Conservation (phyloP, 2,113 vertebrate species). For the Odontesthes bonariensis region DNA sequence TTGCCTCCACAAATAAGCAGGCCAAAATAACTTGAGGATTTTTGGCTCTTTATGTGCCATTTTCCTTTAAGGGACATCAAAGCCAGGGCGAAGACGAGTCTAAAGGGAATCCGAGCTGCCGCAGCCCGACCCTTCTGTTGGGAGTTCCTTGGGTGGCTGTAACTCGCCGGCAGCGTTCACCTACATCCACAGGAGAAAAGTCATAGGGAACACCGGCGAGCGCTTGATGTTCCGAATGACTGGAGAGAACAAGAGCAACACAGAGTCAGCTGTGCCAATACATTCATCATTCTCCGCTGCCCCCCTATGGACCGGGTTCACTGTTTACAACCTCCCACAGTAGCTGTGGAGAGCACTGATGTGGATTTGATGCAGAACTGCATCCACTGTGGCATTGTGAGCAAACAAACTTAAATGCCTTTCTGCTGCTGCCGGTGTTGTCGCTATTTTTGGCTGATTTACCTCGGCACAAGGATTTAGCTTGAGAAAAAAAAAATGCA, state of each 20-base stretch:
- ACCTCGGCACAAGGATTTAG: not conserved
- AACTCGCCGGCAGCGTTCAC: constrained; percentile 51
- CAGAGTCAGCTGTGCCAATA: constrained; percentile 74
- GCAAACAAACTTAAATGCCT: constrained; percentile 34
- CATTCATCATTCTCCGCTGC: constrained; percentile 79
- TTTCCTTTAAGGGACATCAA: constrained; percentile 50
- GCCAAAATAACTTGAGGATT: constrained; percentile 30
- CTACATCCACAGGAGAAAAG: constrained; percentile 70
- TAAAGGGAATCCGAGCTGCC: constrained; percentile 23
- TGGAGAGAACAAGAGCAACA: constrained; percentile 76
- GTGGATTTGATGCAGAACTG: constrained; percentile 55
- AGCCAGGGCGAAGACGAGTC: constrained; percentile 26
- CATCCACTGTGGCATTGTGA: constrained; percentile 27
- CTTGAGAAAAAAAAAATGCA: constrained; percentile 1
- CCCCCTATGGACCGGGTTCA: constrained; percentile 32
- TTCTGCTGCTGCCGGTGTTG: constrained; percentile 2
- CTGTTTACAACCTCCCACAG: constrained; percentile 68
- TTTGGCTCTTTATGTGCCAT: constrained; percentile 1
- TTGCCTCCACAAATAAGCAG: constrained; percentile 24
- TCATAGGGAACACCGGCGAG: constrained; percentile 68
- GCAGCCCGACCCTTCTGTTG: constrained; percentile 35
- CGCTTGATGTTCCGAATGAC: constrained; percentile 76
- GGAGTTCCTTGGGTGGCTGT: constrained; percentile 57
- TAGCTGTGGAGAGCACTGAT: constrained; percentile 30
- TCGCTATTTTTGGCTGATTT: constrained; percentile 12